These are phyloP conservation scores for Cataglyphis altisquamis DNA, from an alignment of 2,888 invertebrate species.

Conservation along the genomic window DNA sequence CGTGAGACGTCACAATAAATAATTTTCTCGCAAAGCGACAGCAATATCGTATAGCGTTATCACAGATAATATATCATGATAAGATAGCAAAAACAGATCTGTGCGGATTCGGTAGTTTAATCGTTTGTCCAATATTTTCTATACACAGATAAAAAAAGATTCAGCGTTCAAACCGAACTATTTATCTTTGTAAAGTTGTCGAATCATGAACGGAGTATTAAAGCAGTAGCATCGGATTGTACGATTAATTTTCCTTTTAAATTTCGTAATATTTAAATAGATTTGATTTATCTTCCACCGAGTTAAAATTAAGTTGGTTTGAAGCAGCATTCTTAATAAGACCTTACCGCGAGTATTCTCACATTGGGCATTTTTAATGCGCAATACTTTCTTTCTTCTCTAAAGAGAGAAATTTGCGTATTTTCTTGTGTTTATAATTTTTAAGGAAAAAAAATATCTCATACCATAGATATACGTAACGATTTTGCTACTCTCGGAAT, in stretches of 20 bases:
- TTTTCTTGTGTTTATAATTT: constrained; percentile 24
- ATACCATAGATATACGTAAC: background rate
- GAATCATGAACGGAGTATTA: constrained; percentile 26
- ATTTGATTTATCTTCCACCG: constrained; percentile 20
- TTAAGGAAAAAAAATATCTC: constrained; percentile 24
- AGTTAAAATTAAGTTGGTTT: background rate
- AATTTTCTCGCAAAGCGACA: constrained; percentile 11
- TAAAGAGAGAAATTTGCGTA: background rate
- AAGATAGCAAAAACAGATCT: constrained; percentile 16
- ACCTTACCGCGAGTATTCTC: constrained; percentile 2
- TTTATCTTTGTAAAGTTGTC: background rate
- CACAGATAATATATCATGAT: background rate
- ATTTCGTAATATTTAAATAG: constrained; percentile 13
- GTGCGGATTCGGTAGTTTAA: background rate
- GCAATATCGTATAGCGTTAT: background rate
- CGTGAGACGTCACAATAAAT: constrained; percentile 33
- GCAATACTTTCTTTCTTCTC: background rate
- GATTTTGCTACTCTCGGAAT: background rate
- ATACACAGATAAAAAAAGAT: constrained; percentile 12
- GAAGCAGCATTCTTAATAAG: constrained; percentile 3
- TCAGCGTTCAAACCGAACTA: background rate
- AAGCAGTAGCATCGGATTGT: background rate
- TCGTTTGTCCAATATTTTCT: background rate
- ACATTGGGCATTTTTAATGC: constrained; percentile 7
- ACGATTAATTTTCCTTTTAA: background rate